Evolutionary conservation across 2,888 invertebrate genomes (phyloP).

Genomic region (Habrosyne pyritoides): DNA sequence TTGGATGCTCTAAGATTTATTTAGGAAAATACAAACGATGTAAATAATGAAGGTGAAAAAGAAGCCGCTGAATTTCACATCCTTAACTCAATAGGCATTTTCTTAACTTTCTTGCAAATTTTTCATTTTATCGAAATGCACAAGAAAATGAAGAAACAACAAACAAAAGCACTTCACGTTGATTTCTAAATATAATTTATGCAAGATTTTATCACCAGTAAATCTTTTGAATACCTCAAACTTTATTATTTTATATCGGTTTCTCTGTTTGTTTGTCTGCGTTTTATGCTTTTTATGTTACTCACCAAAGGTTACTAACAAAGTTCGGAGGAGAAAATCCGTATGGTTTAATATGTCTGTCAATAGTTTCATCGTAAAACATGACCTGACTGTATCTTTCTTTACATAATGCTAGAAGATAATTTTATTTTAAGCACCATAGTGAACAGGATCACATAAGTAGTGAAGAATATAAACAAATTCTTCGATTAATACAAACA

Average conservation of each 20-base stretch:
- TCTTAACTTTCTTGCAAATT: no score
- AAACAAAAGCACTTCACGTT: slow-evolving; percentile 14
- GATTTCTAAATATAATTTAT: slow-evolving; percentile 14
- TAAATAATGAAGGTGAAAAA: no score
- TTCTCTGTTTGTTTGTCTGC: neutral
- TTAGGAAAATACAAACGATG: no score
- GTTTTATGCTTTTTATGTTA: neutral
- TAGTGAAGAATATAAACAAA: neutral
- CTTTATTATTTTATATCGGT: slow-evolving; percentile 1
- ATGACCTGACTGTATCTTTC: no score
- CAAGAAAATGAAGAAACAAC: neutral
- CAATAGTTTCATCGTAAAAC: no score
- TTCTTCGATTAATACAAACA: neutral
- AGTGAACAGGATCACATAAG: neutral
- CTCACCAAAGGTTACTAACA: neutral
- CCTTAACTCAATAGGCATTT: no score
- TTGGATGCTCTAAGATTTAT: no score
- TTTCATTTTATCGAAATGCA: neutral
- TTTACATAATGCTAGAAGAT: no score
- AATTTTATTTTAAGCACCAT: no score
- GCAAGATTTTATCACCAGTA: slow-evolving; percentile 9
- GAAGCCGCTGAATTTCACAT: neutral
- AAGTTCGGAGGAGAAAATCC: neutral
- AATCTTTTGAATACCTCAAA: slow-evolving; percentile 9
- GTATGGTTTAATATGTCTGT: no score